Evolutionary conservation across 2,888 invertebrate genomes (phyloP), one percentile per base, ranked within the genome.

Genomic region (Synergus gifuensis): DNA sequence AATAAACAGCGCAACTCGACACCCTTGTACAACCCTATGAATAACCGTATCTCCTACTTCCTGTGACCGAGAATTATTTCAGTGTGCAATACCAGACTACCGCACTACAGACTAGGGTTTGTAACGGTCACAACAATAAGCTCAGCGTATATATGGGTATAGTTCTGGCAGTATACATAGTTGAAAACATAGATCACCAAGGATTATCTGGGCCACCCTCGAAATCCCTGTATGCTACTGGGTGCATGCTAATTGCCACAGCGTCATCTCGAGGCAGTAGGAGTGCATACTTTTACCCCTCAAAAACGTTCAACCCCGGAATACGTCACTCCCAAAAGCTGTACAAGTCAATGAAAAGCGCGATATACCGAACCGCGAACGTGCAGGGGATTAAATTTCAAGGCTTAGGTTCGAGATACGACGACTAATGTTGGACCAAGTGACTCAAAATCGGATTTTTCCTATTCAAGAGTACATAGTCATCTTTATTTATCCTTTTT

Each of bases 161-260:
- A 40, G 42, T 3, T 40, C 40, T 5, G 16, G 28, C 12, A 18
- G n/a, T 44, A 85, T 85, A 83, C 84, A 88, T 88, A 85, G 86
- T 85, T 85, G 85, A 85, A 84, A 79, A 82, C 86, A 85, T 86
- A 89, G 87, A 88, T 88, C 89, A 87, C 85, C 81, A 83, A 82
- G 88, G 89, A 89, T 88, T 89, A 88, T 85, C 84, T 87, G 49
- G 28, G 76, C 78, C 79, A 76, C 81, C 63, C 82, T 80, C 76
- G 78, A 81, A 79, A 85, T 84, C 84, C 85, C 84, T 83, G 84
- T 84, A 85, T 86, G 84, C 83, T 83, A 81, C 84, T 86, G 84
- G 88, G 87, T 86, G 88, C 88, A 89, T 88, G 88, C 89, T 89
- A 89, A 89, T 89, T 89, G 87, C 87, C 82, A 82, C 81, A 42